Evolutionary conservation across 1,140 invertebrate species (phyloP), one percentile per base, ranked within the genome.

Genomic region (Drosophila mojavensis): DNA sequence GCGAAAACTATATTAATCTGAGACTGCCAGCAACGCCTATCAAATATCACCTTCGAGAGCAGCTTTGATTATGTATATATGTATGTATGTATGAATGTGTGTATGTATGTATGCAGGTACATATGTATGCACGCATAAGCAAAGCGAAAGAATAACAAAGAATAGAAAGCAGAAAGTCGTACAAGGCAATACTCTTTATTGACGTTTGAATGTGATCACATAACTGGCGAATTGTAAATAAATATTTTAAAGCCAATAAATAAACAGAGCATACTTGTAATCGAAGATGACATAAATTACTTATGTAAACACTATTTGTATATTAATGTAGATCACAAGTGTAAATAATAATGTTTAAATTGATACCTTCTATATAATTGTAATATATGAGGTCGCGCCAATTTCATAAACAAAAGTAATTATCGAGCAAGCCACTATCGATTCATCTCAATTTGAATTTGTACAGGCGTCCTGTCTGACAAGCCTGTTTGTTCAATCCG

Each of bases 1-100:
- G 65, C 48, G 20, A 13, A 47, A 71, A 51, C n/a, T 33, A 41
- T 10, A 68, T 50, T 78, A 71, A 47, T 26, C 51, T 53, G 15
- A 3, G 10, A 56, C 53, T 51, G 4, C 28, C 15, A 11, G 11
- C 28, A 20, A 26, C 26, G 15, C 7, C 17, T 48, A 54, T 33
- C 33, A 65, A 39, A 30, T 10, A 3, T 45, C n/a, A 60, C 54
- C 63, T 72, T 54, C 59, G 51, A 55, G 28, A 36, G 50, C 39
- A 33, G 28, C 9, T 47, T 62, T 36, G 41, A 62, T 50, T 62
- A 50, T 41, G n/a, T 17, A 59, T n/a, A 11, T 28, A 28, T 11
- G 20, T 7, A 7, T 30, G 36, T 28, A 9, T 28, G 10, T 51
- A 17, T 36, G 36, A 33, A n/a, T 36, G 15, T 51, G 26, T 15